These are phyloP conservation scores for Zaprionus tsacasi DNA, from an alignment of 1,140 invertebrate genomes.

Conservation along the genomic window DNA sequence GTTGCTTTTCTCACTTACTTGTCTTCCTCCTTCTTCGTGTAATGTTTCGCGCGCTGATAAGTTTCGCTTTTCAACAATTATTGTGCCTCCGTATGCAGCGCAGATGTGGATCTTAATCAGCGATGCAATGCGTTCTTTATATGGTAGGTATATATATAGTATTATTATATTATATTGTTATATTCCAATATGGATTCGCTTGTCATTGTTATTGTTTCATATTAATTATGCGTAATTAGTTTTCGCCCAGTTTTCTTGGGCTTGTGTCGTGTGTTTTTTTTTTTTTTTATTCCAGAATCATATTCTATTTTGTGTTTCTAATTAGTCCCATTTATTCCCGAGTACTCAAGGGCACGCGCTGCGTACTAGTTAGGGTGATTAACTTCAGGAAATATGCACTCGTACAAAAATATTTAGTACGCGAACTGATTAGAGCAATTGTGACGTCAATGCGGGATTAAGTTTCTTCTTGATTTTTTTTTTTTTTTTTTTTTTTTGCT, in stretches of 20 bases:
- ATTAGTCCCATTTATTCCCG: slow-evolving; percentile 24
- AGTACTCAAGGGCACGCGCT: slow-evolving; percentile 46
- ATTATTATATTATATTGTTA: slow-evolving; percentile 6
- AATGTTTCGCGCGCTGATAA: slow-evolving; percentile 41
- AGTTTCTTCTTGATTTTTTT: neutral
- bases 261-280: slow-evolving; percentile 12
- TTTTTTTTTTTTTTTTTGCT: slow-evolving; percentile 3
- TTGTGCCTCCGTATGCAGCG: neutral
- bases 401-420: slow-evolving; percentile 51
- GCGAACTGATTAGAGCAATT: slow-evolving; percentile 64
- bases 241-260: slow-evolving; percentile 28
- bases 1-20: slow-evolving; percentile 4
- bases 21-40: slow-evolving; percentile 20
- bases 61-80: slow-evolving; percentile 27
- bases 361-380: slow-evolving; percentile 38
- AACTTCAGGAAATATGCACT: slow-evolving; percentile 75
- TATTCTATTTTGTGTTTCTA: slow-evolving; percentile 27
- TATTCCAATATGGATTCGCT: slow-evolving; percentile 21
- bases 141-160: slow-evolving; percentile 7
- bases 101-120: slow-evolving; percentile 43
- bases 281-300: slow-evolving; percentile 15
- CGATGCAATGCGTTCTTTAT: slow-evolving; percentile 11
- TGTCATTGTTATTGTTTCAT: slow-evolving; percentile 34
- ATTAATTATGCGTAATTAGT: slow-evolving; percentile 53
- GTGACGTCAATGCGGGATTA: slow-evolving; percentile 59